Conservation (phyloP, 2,797 vertebrate genomes). For the Hylomyscus alleni region DNA sequence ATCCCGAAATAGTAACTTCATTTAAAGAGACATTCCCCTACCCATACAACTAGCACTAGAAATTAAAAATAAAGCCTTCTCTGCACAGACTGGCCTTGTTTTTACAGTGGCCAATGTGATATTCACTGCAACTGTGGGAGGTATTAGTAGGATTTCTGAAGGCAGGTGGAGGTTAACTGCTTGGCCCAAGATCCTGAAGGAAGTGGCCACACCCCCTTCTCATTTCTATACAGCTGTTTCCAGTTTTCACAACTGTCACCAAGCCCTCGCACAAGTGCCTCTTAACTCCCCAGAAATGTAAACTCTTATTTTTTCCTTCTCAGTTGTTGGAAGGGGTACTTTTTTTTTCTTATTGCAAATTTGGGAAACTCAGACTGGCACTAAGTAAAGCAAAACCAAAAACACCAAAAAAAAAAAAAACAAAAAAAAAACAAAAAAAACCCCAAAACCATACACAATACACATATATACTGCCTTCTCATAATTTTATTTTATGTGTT, state of each 20-base stretch:
- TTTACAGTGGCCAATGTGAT: not conserved
- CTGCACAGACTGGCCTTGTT: not conserved
- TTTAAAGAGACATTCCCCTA: slow-evolving; percentile 7
- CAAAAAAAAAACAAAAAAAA: not conserved
- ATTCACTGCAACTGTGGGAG: not conserved
- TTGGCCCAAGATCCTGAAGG: slow-evolving; percentile 20
- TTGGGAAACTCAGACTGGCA: slow-evolving; percentile 10
- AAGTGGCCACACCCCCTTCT: not conserved
- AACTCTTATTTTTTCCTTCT: not conserved
- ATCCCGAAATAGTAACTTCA: not conserved
- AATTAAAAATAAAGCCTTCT: not conserved
- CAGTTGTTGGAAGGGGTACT: not conserved
- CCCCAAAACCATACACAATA: not conserved
- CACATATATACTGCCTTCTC: not conserved
- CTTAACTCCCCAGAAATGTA: slow-evolving; percentile 10
- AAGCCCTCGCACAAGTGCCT: not conserved
- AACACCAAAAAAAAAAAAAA: not conserved
- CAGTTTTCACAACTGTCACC: not conserved
- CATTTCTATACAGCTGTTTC: not conserved
- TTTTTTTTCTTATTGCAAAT: not conserved
- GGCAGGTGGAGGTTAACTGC: not conserved
- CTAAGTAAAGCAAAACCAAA: not conserved
- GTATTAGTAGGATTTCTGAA: not conserved
- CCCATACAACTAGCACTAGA: not conserved
- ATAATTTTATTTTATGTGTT: not conserved